Base-by-base conservation (phyloP, 2,113 vertebrate species). In the Phylloscopus whistleri region DNA sequence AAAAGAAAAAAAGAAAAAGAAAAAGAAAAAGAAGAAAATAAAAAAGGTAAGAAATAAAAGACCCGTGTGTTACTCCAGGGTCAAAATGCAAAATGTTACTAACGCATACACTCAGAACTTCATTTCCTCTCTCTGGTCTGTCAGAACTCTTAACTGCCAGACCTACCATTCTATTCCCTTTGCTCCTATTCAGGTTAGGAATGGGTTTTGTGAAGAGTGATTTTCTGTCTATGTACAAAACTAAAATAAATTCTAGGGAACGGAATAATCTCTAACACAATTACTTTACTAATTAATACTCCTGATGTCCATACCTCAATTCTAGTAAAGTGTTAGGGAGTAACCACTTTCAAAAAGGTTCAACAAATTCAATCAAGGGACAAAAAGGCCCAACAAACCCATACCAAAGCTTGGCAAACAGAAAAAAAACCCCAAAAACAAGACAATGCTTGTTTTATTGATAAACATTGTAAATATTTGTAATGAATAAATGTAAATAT, bases 351-450 rank as follows among this genome's bases (percentile, higher is more conserved):
- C 7, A 79, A 53, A 66, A 66, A 30, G 1, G 7, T 81, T 44
- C 52, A 90, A 74, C 52, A 23, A 46, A n/a, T 27, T 16, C 53
- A 21, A 39, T 44, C 1, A 12, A 48, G 18, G 4, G 33, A 55
- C 8, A 39, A 60, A 84, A 53, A 43, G 39, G 18, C 5, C 4
- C 55, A 68, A 41, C n/a, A 62, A 53, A 33, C 33, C 26, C 43
- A 39, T 35, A 43, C n/a, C 55, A 74, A 74, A 86, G 59, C 41
- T 20, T 51, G n/a, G 28, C 30, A 67, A 48, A 39, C 31, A 87
- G 39, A 39, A 19, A 24, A 4, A 51, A 74, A 24, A 1, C 9
- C 4, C 8, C 22, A 24, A 0, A 0, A 13, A 14, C 13, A 2
- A 35, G 69, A 12, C 14, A 87, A 53, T 20, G 14, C 10, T 11